phyloP scores from a whole-genome alignment of 2,113 vertebrate genomes.

The Candoia aspera region DNA sequence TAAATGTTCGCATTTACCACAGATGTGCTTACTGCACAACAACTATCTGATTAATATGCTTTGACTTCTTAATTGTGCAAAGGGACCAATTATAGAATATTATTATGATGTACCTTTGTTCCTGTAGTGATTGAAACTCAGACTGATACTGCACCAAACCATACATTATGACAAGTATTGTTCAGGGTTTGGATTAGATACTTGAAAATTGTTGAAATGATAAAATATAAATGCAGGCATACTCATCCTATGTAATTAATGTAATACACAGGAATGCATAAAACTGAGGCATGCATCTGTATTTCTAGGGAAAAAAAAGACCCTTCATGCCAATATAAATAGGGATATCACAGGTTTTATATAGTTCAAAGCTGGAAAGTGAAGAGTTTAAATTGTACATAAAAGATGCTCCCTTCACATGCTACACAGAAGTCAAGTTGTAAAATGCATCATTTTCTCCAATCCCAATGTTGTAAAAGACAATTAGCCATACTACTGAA shows the following conservation, averaged over 20 bases:
- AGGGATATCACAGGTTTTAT: not conserved
- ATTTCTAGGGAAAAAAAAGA: constrained; percentile 11
- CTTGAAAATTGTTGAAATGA: constrained; percentile 56
- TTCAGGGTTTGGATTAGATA: constrained; percentile 47
- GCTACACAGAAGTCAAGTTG: not conserved
- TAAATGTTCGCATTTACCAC: constrained; percentile 7
- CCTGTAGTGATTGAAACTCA: constrained; percentile 37
- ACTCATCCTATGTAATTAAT: constrained; percentile 33
- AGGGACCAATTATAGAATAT: constrained; percentile 54
- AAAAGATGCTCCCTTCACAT: not conserved
- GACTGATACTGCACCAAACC: constrained; percentile 44
- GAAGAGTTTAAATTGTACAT: not conserved
- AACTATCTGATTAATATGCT: constrained; percentile 54
- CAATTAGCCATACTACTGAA: not conserved
- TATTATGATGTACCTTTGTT: constrained; percentile 51
- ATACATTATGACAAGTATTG: constrained; percentile 60
- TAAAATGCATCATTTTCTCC: not conserved
- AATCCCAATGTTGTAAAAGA: not conserved
- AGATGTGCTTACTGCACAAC: constrained; percentile 44
- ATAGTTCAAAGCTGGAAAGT: not conserved
- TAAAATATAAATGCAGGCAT: constrained; percentile 49
- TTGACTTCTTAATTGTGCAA: constrained; percentile 61
- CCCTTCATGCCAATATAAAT: constrained; percentile 7
- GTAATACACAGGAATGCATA: constrained; percentile 37
- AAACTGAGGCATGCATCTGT: constrained; percentile 17